A percentile compares a stretch with the other conserved stretches of the same genome.
phyloP scores from a whole-genome alignment of 2,797 vertebrate genomes.

The Clarias fuscus region DNA sequence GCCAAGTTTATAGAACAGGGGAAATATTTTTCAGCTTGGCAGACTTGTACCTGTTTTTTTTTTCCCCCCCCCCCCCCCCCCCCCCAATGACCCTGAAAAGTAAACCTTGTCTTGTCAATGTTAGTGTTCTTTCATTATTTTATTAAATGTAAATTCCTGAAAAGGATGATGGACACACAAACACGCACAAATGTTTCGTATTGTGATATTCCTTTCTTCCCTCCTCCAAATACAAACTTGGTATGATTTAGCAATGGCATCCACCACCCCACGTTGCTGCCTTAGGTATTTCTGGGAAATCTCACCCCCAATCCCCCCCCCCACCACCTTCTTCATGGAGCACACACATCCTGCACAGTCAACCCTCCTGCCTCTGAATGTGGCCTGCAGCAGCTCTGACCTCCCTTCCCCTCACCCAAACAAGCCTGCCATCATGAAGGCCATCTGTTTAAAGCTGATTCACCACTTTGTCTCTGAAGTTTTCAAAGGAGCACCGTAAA shows the following conservation, averaged over 20 bases:
- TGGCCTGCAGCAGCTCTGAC: constrained; percentile 44
- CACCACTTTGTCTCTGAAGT: constrained; percentile 65
- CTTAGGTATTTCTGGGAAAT: constrained; percentile 52
- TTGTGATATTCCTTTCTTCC: background rate
- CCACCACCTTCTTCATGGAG: background rate
- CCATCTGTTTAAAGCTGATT: constrained; percentile 72
- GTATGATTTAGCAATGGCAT: constrained; percentile 27
- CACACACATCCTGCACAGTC: constrained; percentile 42
- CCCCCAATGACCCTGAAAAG: constrained; percentile 27
- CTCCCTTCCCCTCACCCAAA: constrained; percentile 52
- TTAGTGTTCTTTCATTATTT: background rate
- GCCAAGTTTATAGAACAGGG: constrained; percentile 54
- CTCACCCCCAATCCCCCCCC: background rate
- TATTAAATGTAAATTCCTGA: background rate
- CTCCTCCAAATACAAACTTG: background rate
- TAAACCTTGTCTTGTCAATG: background rate
- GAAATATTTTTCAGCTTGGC: constrained; percentile 55
- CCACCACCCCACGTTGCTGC: constrained; percentile 9
- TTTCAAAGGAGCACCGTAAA: constrained; percentile 72
- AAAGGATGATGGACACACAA: background rate
- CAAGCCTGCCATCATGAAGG: constrained; percentile 54
- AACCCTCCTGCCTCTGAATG: constrained; percentile 41
- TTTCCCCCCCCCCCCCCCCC: too few species aligned
- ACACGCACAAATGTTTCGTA: background rate
- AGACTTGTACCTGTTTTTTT: constrained; percentile 51